These are phyloP conservation scores for Nesoenas mayeri DNA, from an alignment of 2,113 vertebrate species.

Conservation along the genomic window DNA sequence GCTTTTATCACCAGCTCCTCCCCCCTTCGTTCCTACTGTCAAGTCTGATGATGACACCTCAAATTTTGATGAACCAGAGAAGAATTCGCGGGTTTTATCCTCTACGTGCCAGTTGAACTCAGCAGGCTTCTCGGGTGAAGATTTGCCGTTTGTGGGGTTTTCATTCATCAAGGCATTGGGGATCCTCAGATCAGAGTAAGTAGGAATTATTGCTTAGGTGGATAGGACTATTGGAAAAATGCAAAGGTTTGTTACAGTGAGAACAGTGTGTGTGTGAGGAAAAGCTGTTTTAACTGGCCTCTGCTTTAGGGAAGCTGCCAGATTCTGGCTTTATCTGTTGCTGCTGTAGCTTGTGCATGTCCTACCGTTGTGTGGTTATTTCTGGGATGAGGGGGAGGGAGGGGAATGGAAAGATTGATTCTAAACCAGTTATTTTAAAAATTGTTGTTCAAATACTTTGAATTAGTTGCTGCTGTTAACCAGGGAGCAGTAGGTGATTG, in stretches of 20 bases:
- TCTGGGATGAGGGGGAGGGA: neutral
- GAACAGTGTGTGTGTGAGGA: neutral
- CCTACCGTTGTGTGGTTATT: neutral
- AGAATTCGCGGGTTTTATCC: constrained; percentile 87
- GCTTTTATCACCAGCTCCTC: constrained; percentile 87
- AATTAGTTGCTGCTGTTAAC: constrained; percentile 62
- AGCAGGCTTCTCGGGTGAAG: constrained; percentile 82
- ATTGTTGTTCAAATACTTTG: constrained; percentile 59
- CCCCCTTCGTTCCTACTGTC: constrained; percentile 89
- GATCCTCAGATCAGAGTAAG: constrained; percentile 87
- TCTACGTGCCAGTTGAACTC: constrained; percentile 86
- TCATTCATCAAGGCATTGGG: constrained; percentile 83
- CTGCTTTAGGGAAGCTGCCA: constrained; percentile 49
- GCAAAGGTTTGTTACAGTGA: constrained; percentile 26
- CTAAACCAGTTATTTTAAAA: neutral
- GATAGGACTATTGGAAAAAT: constrained; percentile 15
- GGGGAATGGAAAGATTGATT: neutral
- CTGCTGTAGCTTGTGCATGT: constrained; percentile 29
- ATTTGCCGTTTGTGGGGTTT: constrained; percentile 89
- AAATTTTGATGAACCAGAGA: constrained; percentile 91
- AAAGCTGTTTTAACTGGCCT: constrained; percentile 49
- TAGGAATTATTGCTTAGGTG: constrained; percentile 65
- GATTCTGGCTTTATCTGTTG: constrained; percentile 66
- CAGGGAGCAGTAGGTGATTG: constrained; percentile 3
- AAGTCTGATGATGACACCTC: constrained; percentile 93